Evolutionary conservation across 1,140 invertebrate genomes (phyloP).

Genomic region (Zaprionus camerounensis): DNA sequence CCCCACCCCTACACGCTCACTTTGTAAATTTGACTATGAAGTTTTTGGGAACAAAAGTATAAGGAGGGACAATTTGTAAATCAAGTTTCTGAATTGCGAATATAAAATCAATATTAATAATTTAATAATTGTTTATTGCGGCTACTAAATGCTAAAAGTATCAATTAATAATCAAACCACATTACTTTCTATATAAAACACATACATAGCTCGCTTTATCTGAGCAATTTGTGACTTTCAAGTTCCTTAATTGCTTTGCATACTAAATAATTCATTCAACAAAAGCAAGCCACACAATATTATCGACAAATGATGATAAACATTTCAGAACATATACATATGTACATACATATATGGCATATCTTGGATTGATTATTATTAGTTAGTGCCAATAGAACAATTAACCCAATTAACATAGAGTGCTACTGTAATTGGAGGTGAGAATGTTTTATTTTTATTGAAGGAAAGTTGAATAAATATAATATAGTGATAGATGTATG

Average conservation of each 20-base stretch:
- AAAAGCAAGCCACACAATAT: not conserved
- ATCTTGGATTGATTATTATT: constrained; percentile 1
- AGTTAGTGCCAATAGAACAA: not conserved
- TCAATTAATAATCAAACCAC: too few relatives aligned
- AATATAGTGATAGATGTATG: too few relatives aligned
- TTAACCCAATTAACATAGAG: constrained; percentile 4
- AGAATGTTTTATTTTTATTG: too few relatives aligned
- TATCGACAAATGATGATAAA: constrained; percentile 16
- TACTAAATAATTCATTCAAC: constrained; percentile 11
- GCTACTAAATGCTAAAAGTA: not conserved
- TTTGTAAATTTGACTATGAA: not conserved
- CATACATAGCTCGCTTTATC: not conserved
- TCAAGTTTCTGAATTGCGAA: too few relatives aligned
- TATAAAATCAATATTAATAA: not conserved
- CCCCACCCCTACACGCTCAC: not conserved
- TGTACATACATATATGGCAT: not conserved
- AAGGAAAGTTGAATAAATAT: too few relatives aligned
- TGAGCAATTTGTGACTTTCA: constrained; percentile 5
- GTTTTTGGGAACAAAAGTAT: too few relatives aligned
- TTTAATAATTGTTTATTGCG: not conserved
- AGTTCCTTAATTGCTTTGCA: constrained; percentile 7
- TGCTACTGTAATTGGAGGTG: not conserved
- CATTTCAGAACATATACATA: not conserved
- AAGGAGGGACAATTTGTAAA: not conserved
- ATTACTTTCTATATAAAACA: not conserved